These are phyloP conservation scores for Nannoperca australis DNA, from an alignment of 2,797 vertebrate genomes.

Conservation along the genomic window DNA sequence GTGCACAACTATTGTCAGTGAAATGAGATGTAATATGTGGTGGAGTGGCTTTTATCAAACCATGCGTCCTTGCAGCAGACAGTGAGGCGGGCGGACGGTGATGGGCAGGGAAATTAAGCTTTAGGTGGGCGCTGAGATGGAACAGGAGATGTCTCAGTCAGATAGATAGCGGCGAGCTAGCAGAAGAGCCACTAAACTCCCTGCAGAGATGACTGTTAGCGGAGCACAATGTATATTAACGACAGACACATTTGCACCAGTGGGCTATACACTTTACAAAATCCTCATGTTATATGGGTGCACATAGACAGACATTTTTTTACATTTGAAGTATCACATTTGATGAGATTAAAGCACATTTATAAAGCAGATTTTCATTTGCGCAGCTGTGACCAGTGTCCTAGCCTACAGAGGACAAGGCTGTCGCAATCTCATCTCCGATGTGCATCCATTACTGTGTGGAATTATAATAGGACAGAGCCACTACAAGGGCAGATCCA, in stretches of 20 bases:
- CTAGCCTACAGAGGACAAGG: slow-evolving; percentile 71
- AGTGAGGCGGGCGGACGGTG: slow-evolving; percentile 37
- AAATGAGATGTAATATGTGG: slow-evolving; percentile 71
- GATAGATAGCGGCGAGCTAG: slow-evolving; percentile 70
- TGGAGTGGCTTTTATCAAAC: slow-evolving; percentile 64
- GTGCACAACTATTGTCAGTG: slow-evolving; percentile 38
- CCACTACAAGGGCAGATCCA: slow-evolving; percentile 75
- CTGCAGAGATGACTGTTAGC: slow-evolving; percentile 47
- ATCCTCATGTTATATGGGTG: slow-evolving; percentile 10
- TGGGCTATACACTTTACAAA: not conserved
- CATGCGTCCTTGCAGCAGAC: slow-evolving; percentile 51
- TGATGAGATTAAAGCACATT: slow-evolving; percentile 41
- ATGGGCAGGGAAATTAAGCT: slow-evolving; percentile 79
- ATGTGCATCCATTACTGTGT: slow-evolving; percentile 78
- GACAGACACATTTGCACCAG: slow-evolving; percentile 27
- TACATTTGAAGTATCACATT: slow-evolving; percentile 33
- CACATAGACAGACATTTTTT: slow-evolving; percentile 24
- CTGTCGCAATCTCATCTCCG: slow-evolving; percentile 74
- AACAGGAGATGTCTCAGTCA: slow-evolving; percentile 78
- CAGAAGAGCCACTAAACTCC: slow-evolving; percentile 45
- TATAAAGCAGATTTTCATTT: slow-evolving; percentile 31
- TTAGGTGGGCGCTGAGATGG: slow-evolving; percentile 64
- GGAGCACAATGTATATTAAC: slow-evolving; percentile 32
- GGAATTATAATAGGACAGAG: slow-evolving; percentile 73
- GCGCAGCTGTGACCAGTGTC: slow-evolving; percentile 24